Evolutionary conservation across 2,888 invertebrate genomes (phyloP).

Genomic region (Thelaira solivaga): DNA sequence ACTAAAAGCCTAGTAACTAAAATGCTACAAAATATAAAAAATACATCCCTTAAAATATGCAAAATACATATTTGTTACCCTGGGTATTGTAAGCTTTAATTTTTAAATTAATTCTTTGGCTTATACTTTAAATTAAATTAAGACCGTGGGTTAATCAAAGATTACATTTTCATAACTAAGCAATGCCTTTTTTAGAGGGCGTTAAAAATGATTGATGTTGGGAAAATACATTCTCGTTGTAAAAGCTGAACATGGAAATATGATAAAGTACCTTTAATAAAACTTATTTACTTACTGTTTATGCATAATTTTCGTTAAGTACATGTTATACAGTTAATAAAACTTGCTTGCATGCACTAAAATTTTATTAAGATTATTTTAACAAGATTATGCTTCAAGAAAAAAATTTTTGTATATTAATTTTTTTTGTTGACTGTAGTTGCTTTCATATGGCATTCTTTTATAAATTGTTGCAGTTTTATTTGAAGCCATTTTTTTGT

Average conservation of each 20-base stretch:
- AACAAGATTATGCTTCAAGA: constrained; percentile 33
- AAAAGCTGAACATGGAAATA: not conserved
- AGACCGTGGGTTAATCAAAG: constrained; percentile 40
- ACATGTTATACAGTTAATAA: not conserved
- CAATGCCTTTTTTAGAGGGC: constrained; percentile 23
- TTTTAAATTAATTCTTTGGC: constrained; percentile 22
- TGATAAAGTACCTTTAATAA: not conserved
- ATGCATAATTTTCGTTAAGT: not conserved
- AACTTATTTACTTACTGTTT: not conserved
- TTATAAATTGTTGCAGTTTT: constrained; percentile 1
- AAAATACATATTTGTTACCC: too few relatives aligned
- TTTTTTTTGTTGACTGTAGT: too few relatives aligned
- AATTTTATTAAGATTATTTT: constrained; percentile 33
- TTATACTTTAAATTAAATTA: constrained; percentile 16
- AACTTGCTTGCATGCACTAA: constrained; percentile 21
- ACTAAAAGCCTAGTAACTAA: too few relatives aligned
- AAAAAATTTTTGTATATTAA: not conserved
- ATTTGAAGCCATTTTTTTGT: not conserved
- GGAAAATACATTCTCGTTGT: constrained; percentile 4
- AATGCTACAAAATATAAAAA: too few relatives aligned
- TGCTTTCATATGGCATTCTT: constrained; percentile 13
- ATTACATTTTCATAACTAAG: constrained; percentile 22
- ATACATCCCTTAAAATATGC: constrained; percentile 40
- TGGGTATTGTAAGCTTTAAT: too few relatives aligned
- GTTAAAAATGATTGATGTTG: constrained; percentile 49